A percentile compares a stretch with the other conserved stretches of the same genome.
These are phyloP conservation scores for Dipodomys merriami DNA, from an alignment of 2,113 vertebrate genomes.

Conservation along the genomic window DNA sequence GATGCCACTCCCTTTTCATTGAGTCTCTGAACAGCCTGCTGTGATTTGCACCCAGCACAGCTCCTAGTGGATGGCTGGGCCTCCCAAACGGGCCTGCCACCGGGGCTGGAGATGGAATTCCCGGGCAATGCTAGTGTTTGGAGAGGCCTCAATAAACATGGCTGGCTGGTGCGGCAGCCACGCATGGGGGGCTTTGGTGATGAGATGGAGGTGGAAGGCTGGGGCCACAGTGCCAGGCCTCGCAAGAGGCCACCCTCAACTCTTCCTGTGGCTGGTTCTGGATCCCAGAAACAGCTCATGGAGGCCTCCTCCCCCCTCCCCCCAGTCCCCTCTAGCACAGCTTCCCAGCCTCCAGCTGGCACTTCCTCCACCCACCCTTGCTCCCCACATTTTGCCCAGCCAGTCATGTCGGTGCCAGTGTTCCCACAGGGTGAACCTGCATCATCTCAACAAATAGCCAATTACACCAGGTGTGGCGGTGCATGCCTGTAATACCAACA, in stretches of 20 bases:
- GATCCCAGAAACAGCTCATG: neutral
- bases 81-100: too few species aligned
- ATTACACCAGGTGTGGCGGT: neutral
- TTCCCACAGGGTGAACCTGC: neutral
- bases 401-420: too few species aligned
- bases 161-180: too few species aligned
- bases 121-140: neutral
- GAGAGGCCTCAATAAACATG: too few species aligned
- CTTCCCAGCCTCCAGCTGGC: neutral
- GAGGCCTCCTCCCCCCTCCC: too few species aligned
- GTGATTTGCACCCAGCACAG: neutral
- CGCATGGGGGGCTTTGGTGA: neutral
- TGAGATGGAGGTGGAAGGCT: accelerated
- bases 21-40: too few species aligned
- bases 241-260: neutral
- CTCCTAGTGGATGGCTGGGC: too few species aligned
- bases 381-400: neutral
- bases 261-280: neutral
- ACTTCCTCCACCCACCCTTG: neutral
- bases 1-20: neutral
- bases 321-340: neutral
- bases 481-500: neutral
- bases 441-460: neutral
- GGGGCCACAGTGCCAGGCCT: accelerated
- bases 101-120: neutral